Conservation (phyloP, 2,797 vertebrate species). For the Enteromius afrohamiltoni region DNA sequence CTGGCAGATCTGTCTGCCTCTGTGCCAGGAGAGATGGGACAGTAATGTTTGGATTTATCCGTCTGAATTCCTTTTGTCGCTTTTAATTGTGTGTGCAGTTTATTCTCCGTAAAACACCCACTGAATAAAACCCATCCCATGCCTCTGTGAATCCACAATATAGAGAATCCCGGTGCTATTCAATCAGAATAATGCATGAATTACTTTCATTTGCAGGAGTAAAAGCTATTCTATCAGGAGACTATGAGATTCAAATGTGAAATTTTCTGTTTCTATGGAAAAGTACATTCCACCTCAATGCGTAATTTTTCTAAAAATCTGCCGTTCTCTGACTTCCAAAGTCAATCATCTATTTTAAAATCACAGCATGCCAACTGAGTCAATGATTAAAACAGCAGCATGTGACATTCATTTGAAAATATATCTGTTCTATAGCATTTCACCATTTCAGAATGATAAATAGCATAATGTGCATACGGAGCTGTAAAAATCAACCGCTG, state of each 20-base stretch:
- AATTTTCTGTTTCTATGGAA: neutral
- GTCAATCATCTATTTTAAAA: conserved; percentile 45
- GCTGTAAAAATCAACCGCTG: conserved; percentile 31
- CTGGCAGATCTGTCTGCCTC: conserved; percentile 65
- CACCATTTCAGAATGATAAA: conserved; percentile 24
- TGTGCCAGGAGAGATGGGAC: conserved; percentile 63
- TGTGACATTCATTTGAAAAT: conserved; percentile 25
- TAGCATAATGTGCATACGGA: conserved; percentile 29
- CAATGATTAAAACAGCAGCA: conserved; percentile 27
- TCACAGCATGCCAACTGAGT: conserved; percentile 26
- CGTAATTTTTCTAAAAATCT: conserved; percentile 22
- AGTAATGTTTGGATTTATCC: conserved; percentile 68
- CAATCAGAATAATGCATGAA: conserved; percentile 43
- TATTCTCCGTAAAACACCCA: conserved; percentile 43
- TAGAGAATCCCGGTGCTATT: conserved; percentile 36
- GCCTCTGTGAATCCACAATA: conserved; percentile 30
- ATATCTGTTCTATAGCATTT: conserved; percentile 27
- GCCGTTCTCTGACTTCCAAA: neutral
- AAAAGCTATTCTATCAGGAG: conserved; percentile 26
- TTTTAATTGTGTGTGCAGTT: conserved; percentile 56
- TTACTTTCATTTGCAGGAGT: conserved; percentile 39
- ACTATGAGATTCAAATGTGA: conserved; percentile 37
- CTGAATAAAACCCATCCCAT: conserved; percentile 37
- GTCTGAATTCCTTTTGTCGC: conserved; percentile 70
- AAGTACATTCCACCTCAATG: conserved; percentile 5